These are phyloP conservation scores for Physella acuta DNA, from an alignment of 1,140 invertebrate genomes.

Conservation along the genomic window DNA sequence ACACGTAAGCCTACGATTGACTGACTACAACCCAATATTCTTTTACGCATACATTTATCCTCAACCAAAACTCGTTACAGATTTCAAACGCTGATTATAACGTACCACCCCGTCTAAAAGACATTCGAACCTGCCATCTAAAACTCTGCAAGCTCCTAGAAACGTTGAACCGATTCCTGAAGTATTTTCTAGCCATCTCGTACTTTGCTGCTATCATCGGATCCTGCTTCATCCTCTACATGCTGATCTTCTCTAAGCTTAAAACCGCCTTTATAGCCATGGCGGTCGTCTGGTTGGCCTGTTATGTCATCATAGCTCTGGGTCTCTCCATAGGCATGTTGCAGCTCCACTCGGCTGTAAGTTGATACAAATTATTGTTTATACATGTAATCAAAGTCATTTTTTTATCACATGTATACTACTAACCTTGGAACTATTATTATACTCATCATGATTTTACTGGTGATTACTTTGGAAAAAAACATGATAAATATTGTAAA, in stretches of 20 bases:
- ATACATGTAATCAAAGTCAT: too few relatives aligned
- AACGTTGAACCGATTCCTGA: neutral
- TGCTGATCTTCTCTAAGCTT: neutral
- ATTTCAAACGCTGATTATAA: neutral
- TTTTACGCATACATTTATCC: too few relatives aligned
- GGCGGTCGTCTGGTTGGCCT: neutral
- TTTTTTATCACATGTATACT: too few relatives aligned
- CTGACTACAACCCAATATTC: too few relatives aligned
- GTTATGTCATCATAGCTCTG: neutral
- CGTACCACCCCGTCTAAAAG: neutral
- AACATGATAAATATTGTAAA: too few relatives aligned
- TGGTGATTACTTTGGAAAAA: too few relatives aligned
- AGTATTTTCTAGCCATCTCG: neutral
- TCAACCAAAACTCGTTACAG: too few relatives aligned
- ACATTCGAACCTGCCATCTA: neutral
- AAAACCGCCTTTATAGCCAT: neutral
- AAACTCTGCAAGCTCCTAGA: neutral
- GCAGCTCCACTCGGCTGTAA: neutral
- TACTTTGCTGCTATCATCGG: neutral
- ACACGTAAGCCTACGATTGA: too few relatives aligned
- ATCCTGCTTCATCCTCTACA: neutral
- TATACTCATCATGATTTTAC: too few relatives aligned
- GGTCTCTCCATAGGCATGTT: neutral
- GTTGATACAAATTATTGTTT: too few relatives aligned
- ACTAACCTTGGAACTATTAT: too few relatives aligned